phyloP scores from a whole-genome alignment of 2,888 invertebrate species.

The Brachyopa scutellaris region DNA sequence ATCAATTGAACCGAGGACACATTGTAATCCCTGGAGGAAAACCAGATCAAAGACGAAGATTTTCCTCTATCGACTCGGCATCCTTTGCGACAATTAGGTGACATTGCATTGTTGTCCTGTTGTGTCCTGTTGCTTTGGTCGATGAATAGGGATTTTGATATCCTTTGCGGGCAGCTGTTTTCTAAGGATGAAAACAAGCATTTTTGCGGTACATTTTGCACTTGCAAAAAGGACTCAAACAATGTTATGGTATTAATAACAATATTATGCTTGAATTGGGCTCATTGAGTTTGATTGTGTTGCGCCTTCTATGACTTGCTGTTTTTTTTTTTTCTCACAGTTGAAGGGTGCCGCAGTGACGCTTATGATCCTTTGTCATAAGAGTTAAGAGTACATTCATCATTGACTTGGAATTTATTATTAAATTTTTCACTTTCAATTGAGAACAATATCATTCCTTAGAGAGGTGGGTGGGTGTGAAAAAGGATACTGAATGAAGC shows the following conservation, averaged over 20 bases:
- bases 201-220: conserved; percentile 46
- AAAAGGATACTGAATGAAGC: conserved; percentile 55
- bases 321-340: background rate
- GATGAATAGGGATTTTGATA: background rate
- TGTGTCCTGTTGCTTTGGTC: conserved; percentile 9
- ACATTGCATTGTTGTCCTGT: conserved; percentile 57
- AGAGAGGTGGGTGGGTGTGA: conserved; percentile 16
- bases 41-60: conserved; percentile 45
- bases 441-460: conserved; percentile 8
- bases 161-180: conserved; percentile 33
- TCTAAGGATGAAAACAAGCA: conserved; percentile 33
- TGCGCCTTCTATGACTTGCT: conserved; percentile 44
- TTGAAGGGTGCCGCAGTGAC: background rate
- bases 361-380: conserved; percentile 16
- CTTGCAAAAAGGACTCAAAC: conserved; percentile 48
- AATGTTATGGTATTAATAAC: conserved; percentile 57
- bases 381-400: background rate
- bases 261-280: conserved; percentile 62
- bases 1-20: conserved; percentile 19
- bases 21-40: conserved; percentile 51
- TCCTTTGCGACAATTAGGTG: conserved; percentile 61
- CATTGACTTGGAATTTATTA: conserved; percentile 17
- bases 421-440: conserved; percentile 23
- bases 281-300: conserved; percentile 59
- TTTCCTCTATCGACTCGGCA: background rate